Evolutionary conservation across 2,888 invertebrate genomes (phyloP).

Genomic region (Polydrusus cervinus): DNA sequence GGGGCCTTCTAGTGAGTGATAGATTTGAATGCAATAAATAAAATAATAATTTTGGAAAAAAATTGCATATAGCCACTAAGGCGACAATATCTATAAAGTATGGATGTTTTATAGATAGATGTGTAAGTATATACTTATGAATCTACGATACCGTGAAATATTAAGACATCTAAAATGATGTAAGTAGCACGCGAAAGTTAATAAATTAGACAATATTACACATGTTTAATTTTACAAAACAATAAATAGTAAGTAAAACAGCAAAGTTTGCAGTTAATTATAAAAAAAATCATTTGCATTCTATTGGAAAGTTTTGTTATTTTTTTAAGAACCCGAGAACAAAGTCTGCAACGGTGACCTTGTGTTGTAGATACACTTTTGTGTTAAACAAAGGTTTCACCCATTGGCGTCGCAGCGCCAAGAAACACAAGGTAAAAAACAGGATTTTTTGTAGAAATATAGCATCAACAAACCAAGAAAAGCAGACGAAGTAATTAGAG

Average conservation of each 20-base stretch:
- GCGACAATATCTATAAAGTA: no score
- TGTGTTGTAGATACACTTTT: conserved; percentile 13
- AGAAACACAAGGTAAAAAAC: not conserved
- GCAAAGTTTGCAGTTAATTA: not conserved
- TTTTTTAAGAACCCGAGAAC: conserved; percentile 18
- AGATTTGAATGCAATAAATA: no score
- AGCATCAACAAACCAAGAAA: no score
- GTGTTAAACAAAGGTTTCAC: conserved; percentile 19
- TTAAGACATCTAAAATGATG: conserved; percentile 6
- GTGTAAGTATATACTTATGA: not conserved
- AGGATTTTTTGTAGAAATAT: no score
- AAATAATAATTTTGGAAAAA: no score
- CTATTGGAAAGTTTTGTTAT: conserved; percentile 25
- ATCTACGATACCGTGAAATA: conserved; percentile 10
- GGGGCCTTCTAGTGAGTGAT: no score
- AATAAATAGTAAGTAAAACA: conserved; percentile 9
- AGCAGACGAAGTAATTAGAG: no score
- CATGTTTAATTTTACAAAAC: conserved; percentile 22
- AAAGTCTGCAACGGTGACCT: conserved; percentile 28
- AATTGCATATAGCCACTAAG: no score
- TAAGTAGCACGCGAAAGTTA: conserved; percentile 29
- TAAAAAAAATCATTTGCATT: conserved; percentile 25
- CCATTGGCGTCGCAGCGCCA: not conserved
- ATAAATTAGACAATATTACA: conserved; percentile 21
- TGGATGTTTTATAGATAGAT: no score